Base-by-base conservation (phyloP, 2,797 vertebrate species). In the Clarias fuscus region DNA sequence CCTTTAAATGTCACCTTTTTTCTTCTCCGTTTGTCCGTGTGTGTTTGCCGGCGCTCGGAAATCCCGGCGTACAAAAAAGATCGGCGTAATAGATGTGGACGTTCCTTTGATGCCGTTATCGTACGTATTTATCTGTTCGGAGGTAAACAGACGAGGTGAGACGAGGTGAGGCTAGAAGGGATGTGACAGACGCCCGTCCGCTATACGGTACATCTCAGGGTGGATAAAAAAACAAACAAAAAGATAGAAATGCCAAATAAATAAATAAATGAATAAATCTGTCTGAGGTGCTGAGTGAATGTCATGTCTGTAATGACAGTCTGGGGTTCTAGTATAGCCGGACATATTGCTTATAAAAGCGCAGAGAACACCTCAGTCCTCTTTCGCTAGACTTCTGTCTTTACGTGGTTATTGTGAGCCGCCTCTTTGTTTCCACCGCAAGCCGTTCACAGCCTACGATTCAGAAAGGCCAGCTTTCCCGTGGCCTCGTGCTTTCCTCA, bases 321-420 rank as follows among this genome's bases (percentile, higher is more conserved):
- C 18, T 71, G 24, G 62, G 87, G 78, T 56, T 56, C 53, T 56
- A 62, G 72, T 83, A 64, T 86, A 84, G 62, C 24, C 1, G 11
- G 27, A 3, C 27, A 24, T 67, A n/a, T n/a, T 70, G 76, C 86
- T 67, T 58, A 77, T 22, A 78, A 61, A 2, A 58, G 14, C 58
- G 15, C 13, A 15, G 37, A 27, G 18, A 43, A 80, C 30, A 7
- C 22, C 59, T 79, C 33, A 2, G 27, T 59, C 18, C 58, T 48
- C 81, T 64, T 7, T 62, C 72, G 43, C 87, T 27, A 88, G 81
- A 90, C 85, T 92, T 91, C 89, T 92, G 86, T 92, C 93, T 93
- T 14, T 92, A 93, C 93, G 92, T 93, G 94, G 92, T 92, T 92
- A 92, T 91, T 92, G 92, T 94, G 92, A 93, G 89, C 65, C 90